Evolutionary conservation across 1,140 invertebrate genomes (phyloP), one percentile per base, ranked within the genome.

Genomic region (Whitmania pigra): DNA sequence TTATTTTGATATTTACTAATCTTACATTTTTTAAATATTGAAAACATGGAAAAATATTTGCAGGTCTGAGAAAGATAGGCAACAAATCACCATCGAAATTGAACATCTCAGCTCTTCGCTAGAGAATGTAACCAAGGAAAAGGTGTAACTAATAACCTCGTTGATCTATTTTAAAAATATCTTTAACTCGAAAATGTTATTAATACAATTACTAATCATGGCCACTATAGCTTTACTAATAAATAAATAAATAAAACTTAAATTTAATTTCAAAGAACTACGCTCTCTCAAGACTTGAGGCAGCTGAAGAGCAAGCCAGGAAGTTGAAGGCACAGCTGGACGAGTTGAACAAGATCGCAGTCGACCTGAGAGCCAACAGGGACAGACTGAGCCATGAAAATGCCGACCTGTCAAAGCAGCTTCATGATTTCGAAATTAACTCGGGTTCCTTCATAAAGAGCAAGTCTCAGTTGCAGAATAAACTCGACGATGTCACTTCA

Each of bases 1-100:
- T 49, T 49, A 49, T 49, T 11, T 43, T 43, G 13, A n/a, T n/a
- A n/a, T n/a, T n/a, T n/a, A n/a, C n/a, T n/a, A n/a, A n/a, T n/a
- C n/a, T n/a, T n/a, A n/a, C n/a, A n/a, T n/a, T n/a, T n/a, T n/a
- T 2, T 36, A 36, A 6, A 36, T 36, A 2, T 36, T 36, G 31
- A 36, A n/a, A 57, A 57, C 54, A 57, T 5, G 9, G 25, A 20
- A 20, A 57, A n/a, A 53, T 22, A 27, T 54, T 72, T 76, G 5
- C 75, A 82, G 81, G 72, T 73, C 77, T 25, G 82, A 83, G 74
- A 83, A 83, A 73, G 82, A 83, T 71, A 82, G 81, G 73, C 76
- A 77, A 25, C 76, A 77, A 43, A 76, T 83, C 31, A 76, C 81
- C 40, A 76, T 82, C 74, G 82, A 83, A 76, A 80, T 83, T 71